phyloP scores from a whole-genome alignment of 2,113 vertebrate species.

The Hyperoodon ampullatus region DNA sequence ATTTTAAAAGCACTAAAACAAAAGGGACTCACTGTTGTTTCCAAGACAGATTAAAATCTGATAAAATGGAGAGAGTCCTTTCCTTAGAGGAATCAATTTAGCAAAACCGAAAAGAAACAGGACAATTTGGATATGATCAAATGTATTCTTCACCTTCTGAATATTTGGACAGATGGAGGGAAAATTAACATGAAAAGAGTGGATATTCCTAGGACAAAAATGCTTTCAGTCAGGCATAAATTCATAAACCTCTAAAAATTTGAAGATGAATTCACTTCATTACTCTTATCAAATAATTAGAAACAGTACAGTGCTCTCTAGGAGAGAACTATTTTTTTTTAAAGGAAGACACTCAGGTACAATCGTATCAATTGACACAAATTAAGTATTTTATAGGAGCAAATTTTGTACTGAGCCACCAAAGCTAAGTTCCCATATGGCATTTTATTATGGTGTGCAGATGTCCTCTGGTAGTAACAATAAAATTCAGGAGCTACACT shows the following conservation, averaged over 20 bases:
- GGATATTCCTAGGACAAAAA: conserved; percentile 46
- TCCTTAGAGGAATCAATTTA: background rate
- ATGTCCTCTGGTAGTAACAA: background rate
- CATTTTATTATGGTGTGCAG: conserved; percentile 3
- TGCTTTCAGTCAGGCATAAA: conserved; percentile 42
- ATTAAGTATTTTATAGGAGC: conserved; percentile 41
- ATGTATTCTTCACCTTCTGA: conserved; percentile 12
- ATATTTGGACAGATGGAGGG: conserved; percentile 51
- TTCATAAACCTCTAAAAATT: conserved; percentile 62
- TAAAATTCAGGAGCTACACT: background rate
- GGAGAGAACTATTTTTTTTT: background rate
- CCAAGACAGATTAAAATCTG: conserved; percentile 25
- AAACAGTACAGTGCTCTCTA: conserved; percentile 51
- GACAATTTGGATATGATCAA: background rate
- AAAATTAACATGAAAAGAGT: conserved; percentile 37
- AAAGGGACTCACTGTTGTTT: background rate
- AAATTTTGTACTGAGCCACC: background rate
- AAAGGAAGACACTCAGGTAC: background rate
- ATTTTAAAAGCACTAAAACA: background rate
- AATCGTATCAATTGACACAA: conserved; percentile 8
- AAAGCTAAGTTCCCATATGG: conserved; percentile 9
- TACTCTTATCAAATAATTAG: conserved; percentile 67
- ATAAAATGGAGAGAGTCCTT: background rate
- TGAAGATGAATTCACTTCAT: conserved; percentile 65
- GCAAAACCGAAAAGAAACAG: background rate